Evolutionary conservation across 2,797 vertebrate genomes (phyloP).

Genomic region (Sandelia bainsii): DNA sequence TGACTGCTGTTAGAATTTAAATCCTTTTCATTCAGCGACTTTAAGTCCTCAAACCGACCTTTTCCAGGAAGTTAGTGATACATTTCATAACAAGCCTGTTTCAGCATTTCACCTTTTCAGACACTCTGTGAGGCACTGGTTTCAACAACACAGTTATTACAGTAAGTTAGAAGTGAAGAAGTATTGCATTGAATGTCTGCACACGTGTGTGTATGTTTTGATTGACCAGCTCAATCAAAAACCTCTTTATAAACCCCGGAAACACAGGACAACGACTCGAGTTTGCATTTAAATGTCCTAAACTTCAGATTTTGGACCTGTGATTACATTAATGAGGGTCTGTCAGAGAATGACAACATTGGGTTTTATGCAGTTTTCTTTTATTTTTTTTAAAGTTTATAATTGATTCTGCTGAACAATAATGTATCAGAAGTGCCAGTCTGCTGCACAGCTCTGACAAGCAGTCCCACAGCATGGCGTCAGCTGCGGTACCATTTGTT

Average conservation of each 20-base stretch:
- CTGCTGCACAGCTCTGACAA: slow-evolving; percentile 27
- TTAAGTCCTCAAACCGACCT: slow-evolving; percentile 46
- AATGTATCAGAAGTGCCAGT: slow-evolving; percentile 15
- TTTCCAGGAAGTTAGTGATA: slow-evolving; percentile 44
- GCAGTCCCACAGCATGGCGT: slow-evolving; percentile 10
- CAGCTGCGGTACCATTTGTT: slow-evolving; percentile 55
- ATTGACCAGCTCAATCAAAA: neutral
- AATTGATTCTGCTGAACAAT: slow-evolving; percentile 22
- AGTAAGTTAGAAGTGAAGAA: slow-evolving; percentile 12
- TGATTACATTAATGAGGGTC: slow-evolving; percentile 6
- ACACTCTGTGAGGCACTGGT: slow-evolving; percentile 31
- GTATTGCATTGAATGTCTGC: slow-evolving; percentile 23
- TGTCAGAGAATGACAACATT: slow-evolving; percentile 3
- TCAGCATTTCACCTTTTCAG: slow-evolving; percentile 11
- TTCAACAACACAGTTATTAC: slow-evolving; percentile 33
- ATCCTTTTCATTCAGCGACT: slow-evolving; percentile 26
- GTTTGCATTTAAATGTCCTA: neutral
- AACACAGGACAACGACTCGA: neutral
- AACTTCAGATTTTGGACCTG: neutral
- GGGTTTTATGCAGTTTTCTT: neutral
- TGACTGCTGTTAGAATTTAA: slow-evolving; percentile 39
- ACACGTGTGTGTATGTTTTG: neutral
- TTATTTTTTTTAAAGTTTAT: neutral
- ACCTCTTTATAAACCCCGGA: neutral
- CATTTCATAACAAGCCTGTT: slow-evolving; percentile 29